These are phyloP conservation scores for Myotis lucifugus DNA, from an alignment of 2,113 vertebrate genomes.

Conservation along the genomic window DNA sequence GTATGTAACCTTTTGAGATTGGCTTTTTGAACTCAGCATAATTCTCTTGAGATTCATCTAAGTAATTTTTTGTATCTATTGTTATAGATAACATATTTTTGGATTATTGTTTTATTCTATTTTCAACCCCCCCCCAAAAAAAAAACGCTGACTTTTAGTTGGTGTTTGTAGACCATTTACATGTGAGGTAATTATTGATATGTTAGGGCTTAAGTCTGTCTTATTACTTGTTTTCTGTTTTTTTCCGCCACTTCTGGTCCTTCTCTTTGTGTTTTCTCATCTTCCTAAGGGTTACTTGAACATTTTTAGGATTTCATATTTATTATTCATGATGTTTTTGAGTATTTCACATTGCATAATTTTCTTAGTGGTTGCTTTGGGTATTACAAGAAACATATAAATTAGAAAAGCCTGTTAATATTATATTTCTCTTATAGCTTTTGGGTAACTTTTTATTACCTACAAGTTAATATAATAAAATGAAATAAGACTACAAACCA, in stretches of 20 bases:
- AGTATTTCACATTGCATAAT: background rate
- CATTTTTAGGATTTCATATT: conserved; percentile 10
- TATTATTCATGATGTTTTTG: conserved; percentile 4
- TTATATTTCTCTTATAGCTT: background rate
- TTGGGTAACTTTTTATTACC: background rate
- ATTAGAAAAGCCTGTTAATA: background rate
- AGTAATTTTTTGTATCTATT: background rate
- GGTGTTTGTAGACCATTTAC: background rate
- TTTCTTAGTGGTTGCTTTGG: background rate
- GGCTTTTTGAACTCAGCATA: background rate
- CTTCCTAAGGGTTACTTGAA: background rate
- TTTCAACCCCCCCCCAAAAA: too few relatives aligned
- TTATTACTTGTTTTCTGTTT: background rate
- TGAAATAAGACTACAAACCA: background rate
- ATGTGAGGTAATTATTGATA: background rate
- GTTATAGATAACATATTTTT: background rate
- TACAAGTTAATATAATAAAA: conserved; percentile 23
- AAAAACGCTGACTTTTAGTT: background rate
- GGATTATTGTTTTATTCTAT: background rate
- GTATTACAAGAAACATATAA: background rate
- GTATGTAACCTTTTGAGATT: background rate
- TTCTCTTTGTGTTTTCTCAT: background rate
- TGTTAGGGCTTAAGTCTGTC: background rate
- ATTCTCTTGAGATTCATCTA: conserved; percentile 10
- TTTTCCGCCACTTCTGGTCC: background rate